Base-by-base conservation (phyloP, 2,113 vertebrate genomes). In the Anguilla japonica region DNA sequence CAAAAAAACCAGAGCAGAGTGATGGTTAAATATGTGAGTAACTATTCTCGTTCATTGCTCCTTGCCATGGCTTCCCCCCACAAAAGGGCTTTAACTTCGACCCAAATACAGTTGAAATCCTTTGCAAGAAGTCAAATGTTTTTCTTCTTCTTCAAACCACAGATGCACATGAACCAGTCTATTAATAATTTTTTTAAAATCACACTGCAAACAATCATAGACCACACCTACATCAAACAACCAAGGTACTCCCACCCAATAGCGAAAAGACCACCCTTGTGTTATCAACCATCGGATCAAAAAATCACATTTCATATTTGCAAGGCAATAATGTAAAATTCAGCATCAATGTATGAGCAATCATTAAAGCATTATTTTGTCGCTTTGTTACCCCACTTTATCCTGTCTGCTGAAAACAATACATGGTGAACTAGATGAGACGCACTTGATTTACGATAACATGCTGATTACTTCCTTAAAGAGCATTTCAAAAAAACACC, bases 1-100 rank as follows among this genome's bases (percentile, higher is more conserved):
- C 95, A 95, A 94, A 94, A 94, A 96, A 63, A 95, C 89, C 79
- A 79, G 82, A 86, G 84, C 80, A 81, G 75, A 56, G 56, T 46
- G 75, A 50, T 82, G 85, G 81, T 67, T 46, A 81, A 50, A 81
- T 56, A 86, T 57, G 79, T 86, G 79, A 75, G 79, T 57, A 85
- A 79, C 56, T 56, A 85, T 85, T 60, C 60, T 67, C 84, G 50
- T 75, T 71, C 20, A 40, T 26, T 75, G 67, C 67, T 29, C n/a
- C 71, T 85, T 83, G 57, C 79, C 83, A 15, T 34, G n/a, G n/a
- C 11, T 15, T 75, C 0, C n/a, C 8, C 60, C 22, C 60, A 67
- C 22, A 26, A 60, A 60, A 67, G 60, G 18, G 60, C 60, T 26
- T 26, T 67, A 6, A 67, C 26, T 67, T 3, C 16, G 20, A 67